A percentile compares a stretch with the other conserved stretches of the same genome.
Conservation (phyloP, 2,888 invertebrate genomes). For the Halictus quadricinctus region DNA sequence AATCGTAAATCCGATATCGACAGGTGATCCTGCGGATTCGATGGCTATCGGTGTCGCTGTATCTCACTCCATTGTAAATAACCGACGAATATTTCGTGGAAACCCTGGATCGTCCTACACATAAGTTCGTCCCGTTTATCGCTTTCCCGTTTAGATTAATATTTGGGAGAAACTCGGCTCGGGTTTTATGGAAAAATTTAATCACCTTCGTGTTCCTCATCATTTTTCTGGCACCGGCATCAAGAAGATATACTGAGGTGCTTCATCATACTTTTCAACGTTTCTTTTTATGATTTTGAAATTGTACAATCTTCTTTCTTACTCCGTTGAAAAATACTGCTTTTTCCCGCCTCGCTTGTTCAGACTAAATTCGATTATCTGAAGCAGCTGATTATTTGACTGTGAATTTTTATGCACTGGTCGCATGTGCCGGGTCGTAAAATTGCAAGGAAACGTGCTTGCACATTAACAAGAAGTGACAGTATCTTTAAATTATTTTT, state of each 20-base stretch:
- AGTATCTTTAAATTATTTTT: too few species aligned
- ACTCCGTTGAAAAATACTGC: too few species aligned
- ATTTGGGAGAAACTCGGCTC: not conserved
- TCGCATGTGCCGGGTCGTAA: too few species aligned
- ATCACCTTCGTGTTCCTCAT: not conserved
- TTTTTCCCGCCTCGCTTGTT: too few species aligned
- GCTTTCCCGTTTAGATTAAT: slow-evolving; percentile 2
- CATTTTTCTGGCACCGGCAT: not conserved
- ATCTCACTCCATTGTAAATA: not conserved
- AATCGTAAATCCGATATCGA: slow-evolving; percentile 37
- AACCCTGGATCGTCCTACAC: not conserved
- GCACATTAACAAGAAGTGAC: too few species aligned
- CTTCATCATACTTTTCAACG: not conserved
- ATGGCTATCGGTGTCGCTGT: not conserved
- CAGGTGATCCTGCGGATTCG: not conserved
- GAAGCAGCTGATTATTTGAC: too few species aligned
- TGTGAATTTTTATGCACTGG: too few species aligned
- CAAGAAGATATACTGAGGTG: not conserved
- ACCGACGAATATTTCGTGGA: not conserved
- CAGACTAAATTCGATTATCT: too few species aligned
- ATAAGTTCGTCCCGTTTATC: not conserved
- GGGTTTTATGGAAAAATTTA: slow-evolving; percentile 5
- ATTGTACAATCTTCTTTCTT: too few species aligned
- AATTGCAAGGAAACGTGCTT: too few species aligned
- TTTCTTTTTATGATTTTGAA: too few species aligned